A percentile compares a stretch with the other conserved stretches of the same genome.
Conservation (phyloP, 2,888 invertebrate genomes). For the Seira ritae region DNA sequence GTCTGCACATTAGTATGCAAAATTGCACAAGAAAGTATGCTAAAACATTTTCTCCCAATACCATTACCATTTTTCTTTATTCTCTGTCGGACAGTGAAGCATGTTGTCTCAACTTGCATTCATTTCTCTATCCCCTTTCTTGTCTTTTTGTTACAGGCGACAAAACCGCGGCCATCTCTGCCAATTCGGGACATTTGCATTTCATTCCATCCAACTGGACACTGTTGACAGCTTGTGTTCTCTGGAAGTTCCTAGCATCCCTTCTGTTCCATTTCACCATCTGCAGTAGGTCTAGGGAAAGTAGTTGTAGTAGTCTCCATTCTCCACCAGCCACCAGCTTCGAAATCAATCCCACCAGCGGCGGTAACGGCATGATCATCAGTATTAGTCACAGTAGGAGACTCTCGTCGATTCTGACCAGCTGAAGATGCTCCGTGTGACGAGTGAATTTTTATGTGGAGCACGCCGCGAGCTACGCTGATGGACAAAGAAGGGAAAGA, state of each 20-base stretch:
- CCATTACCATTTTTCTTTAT: too few relatives aligned
- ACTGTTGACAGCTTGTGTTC: constrained; percentile 66
- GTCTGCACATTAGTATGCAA: too few relatives aligned
- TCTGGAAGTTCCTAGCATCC: constrained; percentile 58
- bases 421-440: constrained; percentile 40
- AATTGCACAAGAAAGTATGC: too few relatives aligned
- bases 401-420: constrained; percentile 43
- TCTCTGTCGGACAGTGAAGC: too few relatives aligned
- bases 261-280: constrained; percentile 55
- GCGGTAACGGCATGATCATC: constrained; percentile 29
- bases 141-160: constrained; percentile 70
- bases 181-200: constrained; percentile 71
- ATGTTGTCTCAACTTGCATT: constrained; percentile 57
- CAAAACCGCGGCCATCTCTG: constrained; percentile 73
- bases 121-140: constrained; percentile 54
- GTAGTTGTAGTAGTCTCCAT: background rate
- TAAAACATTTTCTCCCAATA: too few relatives aligned
- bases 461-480: background rate
- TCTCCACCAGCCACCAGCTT: background rate
- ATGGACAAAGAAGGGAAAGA: constrained; percentile 15
- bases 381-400: constrained; percentile 55
- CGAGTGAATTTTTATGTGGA: constrained; percentile 25
- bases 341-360: background rate
- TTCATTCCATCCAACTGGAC: constrained; percentile 72
- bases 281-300: constrained; percentile 20